Evolutionary conservation across 2,113 vertebrate genomes (phyloP).

Genomic region (Corythornis vintsioides): DNA sequence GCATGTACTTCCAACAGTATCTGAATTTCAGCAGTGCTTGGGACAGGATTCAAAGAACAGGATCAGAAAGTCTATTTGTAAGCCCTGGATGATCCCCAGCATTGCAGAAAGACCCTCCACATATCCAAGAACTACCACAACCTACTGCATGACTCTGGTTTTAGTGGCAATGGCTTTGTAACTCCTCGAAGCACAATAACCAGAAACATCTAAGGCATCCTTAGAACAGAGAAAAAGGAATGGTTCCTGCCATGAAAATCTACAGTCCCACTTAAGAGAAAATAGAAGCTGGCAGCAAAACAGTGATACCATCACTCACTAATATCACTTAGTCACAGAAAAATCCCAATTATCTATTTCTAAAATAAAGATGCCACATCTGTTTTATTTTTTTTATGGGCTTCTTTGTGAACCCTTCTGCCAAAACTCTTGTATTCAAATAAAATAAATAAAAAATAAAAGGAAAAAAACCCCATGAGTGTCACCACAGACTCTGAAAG

Average conservation of each 20-base stretch:
- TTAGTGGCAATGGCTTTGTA: not conserved
- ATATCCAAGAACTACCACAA: fast-evolving
- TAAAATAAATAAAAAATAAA: not conserved
- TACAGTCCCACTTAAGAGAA: not conserved
- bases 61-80: not conserved
- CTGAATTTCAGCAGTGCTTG: not conserved
- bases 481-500: not conserved
- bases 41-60: not conserved
- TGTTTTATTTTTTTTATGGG: not conserved
- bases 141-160: not conserved
- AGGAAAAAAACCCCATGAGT: not conserved
- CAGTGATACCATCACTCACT: fast-evolving
- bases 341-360: not conserved
- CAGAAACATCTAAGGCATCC: not conserved
- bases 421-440: not conserved
- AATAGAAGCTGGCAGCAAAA: not conserved
- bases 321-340: not conserved
- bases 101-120: fast-evolving
- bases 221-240: not conserved
- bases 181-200: not conserved
- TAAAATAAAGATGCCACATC: not conserved
- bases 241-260: not conserved
- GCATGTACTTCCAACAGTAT: fast-evolving
- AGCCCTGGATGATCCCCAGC: not conserved
- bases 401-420: not conserved